Conservation (phyloP, 2,797 vertebrate genomes). For the Alauda arvensis region DNA sequence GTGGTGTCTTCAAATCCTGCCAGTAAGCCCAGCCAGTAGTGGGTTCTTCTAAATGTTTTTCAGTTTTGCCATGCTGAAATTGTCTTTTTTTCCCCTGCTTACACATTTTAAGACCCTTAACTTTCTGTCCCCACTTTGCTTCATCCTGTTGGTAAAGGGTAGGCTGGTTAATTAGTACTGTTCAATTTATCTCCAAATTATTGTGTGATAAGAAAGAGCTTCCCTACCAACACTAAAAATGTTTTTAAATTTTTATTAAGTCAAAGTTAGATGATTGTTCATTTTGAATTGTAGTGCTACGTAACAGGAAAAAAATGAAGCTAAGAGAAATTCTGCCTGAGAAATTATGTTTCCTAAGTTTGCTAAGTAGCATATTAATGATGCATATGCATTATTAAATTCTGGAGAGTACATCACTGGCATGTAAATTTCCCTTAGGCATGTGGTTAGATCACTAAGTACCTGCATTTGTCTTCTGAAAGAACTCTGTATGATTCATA, state of each 20-base stretch:
- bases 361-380: background rate
- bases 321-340: background rate
- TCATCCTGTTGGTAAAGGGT: background rate
- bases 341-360: background rate
- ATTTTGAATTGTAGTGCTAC: background rate
- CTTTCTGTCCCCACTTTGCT: background rate
- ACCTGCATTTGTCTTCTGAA: conserved; percentile 13
- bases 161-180: background rate
- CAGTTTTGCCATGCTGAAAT: background rate
- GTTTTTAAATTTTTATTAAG: background rate
- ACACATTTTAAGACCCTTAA: background rate
- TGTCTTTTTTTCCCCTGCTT: background rate
- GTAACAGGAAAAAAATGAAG: background rate
- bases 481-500: background rate
- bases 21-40: background rate
- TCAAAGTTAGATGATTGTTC: background rate
- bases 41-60: background rate
- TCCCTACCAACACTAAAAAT: background rate
- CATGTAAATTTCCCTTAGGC: background rate
- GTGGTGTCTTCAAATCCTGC: background rate
- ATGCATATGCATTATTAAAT: background rate
- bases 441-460: background rate
- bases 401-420: background rate
- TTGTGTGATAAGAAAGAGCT: background rate
- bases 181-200: background rate